Base-by-base conservation (phyloP, 92 coral and sea anemone species). In the Hydrozoanthus gracilis region DNA sequence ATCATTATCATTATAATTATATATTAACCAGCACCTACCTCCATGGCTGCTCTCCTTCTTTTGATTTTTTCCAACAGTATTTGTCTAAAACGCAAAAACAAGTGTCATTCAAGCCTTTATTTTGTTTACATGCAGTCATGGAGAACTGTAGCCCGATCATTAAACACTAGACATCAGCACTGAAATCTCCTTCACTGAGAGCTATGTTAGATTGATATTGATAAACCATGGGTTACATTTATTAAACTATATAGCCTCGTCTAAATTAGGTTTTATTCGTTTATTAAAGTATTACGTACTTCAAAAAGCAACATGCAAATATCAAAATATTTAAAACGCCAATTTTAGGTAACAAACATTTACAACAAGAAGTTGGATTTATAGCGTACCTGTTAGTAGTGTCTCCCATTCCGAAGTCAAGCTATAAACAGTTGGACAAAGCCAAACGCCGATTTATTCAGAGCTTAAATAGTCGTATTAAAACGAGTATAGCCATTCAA, bases 21-120 rank as follows among this genome's bases (percentile, higher is more conserved):
- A 27, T 27, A 27, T 27, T 27, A 27, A 27, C 35, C 44, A 68
- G 44, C 17, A 46, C 84, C 16, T 61, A 96, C 99, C 98, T 96
- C 99, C 99, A 96, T 93, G 11, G 98, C 98, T 75, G 95, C 96
- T 87, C 99, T 87, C 62, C 99, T 89, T 78, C 89, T 92, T 82
- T 94, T 95, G 96, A 96, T 96, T 85, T 95, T 96, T 83, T 96
- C 99, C 61, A 50, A 90, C 73, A 96, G 86, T 52, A 87, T 2
- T 27, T 76, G 49, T 56, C 82, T 76, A 51, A 76, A 51, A 51
- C n/a, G 50, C 2, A 11, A 10, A 6, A 39, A 16, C 4, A 65
- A 14, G 18, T 6, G 15, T 35, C 35, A 67, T 18, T 6, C 5
- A 72, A 44, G 54, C 4, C 14, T 47, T 11, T 0, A 13, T 44